Percentiles rank a stretch among this genome's conserved stretches.
These are phyloP conservation scores for Papilio polytes DNA, from an alignment of 1,140 invertebrate genomes.

Conservation along the genomic window DNA sequence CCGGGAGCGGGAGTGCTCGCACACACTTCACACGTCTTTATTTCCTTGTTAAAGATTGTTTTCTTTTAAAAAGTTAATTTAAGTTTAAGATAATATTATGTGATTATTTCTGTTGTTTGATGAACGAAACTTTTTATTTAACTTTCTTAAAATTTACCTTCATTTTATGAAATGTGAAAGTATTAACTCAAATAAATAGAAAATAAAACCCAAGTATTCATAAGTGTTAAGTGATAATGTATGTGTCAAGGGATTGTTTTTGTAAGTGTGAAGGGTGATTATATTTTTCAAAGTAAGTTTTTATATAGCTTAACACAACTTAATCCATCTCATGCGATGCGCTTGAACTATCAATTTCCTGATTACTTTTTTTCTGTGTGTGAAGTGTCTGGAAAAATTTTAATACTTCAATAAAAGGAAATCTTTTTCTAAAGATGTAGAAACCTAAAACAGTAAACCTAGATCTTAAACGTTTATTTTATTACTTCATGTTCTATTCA, in stretches of 20 bases:
- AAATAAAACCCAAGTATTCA: background rate
- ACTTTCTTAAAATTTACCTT: background rate
- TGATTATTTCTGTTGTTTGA: background rate
- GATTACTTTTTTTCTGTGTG: too few relatives aligned
- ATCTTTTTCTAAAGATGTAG: too few relatives aligned
- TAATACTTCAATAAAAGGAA: too few relatives aligned
- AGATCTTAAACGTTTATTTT: too few relatives aligned
- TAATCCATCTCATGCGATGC: too few relatives aligned
- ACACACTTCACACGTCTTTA: background rate
- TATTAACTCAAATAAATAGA: background rate
- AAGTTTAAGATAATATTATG: background rate
- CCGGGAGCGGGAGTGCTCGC: background rate
- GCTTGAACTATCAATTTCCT: too few relatives aligned
- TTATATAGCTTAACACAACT: background rate
- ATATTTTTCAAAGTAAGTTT: background rate
- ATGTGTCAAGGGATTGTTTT: background rate
- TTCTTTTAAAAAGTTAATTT: background rate
- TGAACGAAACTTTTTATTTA: background rate
- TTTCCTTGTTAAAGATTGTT: constrained; percentile 7
- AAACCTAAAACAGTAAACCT: too few relatives aligned
- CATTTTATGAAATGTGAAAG: background rate
- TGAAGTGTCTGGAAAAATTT: too few relatives aligned
- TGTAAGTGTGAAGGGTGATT: background rate
- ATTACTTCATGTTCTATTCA: too few relatives aligned
- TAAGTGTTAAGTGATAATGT: background rate